Conservation (phyloP, 2,888 invertebrate genomes). For the Epinotia bilunana region DNA sequence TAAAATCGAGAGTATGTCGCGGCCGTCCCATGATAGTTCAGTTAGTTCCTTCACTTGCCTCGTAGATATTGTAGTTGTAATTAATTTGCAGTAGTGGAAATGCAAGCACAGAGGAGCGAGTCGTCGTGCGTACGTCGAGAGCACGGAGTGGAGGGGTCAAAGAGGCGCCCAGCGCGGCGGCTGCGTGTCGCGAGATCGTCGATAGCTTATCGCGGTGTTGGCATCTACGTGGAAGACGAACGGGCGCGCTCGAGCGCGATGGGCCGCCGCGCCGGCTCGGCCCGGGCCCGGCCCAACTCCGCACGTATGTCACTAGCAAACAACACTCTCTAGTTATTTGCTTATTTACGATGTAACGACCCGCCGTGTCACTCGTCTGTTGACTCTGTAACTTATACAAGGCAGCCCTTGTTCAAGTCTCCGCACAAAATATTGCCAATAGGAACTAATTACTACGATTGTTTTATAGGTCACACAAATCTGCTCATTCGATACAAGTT, state of each 20-base stretch:
- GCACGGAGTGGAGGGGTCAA: slow-evolving; percentile 41
- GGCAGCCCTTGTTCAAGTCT: background rate
- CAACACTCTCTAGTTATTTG: slow-evolving; percentile 19
- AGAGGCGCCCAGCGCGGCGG: slow-evolving; percentile 57
- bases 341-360: slow-evolving; percentile 20
- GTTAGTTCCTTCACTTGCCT: background rate
- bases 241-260: slow-evolving; percentile 50
- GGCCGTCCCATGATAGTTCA: too few species aligned
- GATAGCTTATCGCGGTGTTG: slow-evolving; percentile 57
- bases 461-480: too few species aligned
- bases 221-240: slow-evolving; percentile 56
- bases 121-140: background rate
- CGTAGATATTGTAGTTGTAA: background rate
- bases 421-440: too few species aligned
- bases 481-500: too few species aligned
- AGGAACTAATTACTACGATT: too few species aligned
- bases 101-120: slow-evolving; percentile 5
- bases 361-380: background rate
- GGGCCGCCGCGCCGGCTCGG: background rate
- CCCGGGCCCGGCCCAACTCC: slow-evolving; percentile 16
- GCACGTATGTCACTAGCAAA: slow-evolving; percentile 15
- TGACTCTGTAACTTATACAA: background rate
- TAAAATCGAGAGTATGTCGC: too few species aligned
- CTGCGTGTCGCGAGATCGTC: slow-evolving; percentile 58
- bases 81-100: slow-evolving; percentile 12